Conservation (phyloP, 2,888 invertebrate species). For the Tipula unca region DNA sequence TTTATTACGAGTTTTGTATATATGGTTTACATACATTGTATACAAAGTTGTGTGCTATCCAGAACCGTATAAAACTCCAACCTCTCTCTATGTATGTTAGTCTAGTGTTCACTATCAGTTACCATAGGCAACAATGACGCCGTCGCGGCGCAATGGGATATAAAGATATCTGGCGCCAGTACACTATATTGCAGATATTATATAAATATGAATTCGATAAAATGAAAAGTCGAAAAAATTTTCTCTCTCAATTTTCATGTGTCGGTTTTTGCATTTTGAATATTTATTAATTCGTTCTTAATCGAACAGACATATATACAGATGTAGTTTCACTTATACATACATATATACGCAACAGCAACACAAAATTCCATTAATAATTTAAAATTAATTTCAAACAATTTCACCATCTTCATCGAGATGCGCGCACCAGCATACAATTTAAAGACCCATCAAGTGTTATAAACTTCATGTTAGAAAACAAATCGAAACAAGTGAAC, state of each 20-base stretch:
- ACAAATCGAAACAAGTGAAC: neutral
- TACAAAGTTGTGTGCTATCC: neutral
- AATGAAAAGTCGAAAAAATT: neutral
- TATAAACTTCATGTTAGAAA: neutral
- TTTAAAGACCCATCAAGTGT: neutral
- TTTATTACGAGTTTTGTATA: neutral
- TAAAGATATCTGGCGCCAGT: constrained; percentile 20
- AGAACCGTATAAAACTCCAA: neutral
- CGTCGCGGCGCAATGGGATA: constrained; percentile 20
- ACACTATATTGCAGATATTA: neutral
- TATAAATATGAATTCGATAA: neutral
- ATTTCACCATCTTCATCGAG: neutral
- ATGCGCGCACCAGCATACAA: neutral
- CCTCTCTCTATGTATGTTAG: neutral
- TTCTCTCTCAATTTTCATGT: neutral
- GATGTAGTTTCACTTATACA: too few relatives aligned
- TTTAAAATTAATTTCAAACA: neutral
- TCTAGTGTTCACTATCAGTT: neutral
- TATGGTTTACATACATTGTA: neutral
- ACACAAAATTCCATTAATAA: neutral
- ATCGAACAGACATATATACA: neutral
- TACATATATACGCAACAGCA: neutral
- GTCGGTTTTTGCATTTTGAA: neutral
- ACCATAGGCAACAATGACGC: constrained; percentile 19
- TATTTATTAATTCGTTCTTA: neutral